Base-by-base conservation (phyloP, 2,888 invertebrate genomes). In the Leptinotarsa haldemani region DNA sequence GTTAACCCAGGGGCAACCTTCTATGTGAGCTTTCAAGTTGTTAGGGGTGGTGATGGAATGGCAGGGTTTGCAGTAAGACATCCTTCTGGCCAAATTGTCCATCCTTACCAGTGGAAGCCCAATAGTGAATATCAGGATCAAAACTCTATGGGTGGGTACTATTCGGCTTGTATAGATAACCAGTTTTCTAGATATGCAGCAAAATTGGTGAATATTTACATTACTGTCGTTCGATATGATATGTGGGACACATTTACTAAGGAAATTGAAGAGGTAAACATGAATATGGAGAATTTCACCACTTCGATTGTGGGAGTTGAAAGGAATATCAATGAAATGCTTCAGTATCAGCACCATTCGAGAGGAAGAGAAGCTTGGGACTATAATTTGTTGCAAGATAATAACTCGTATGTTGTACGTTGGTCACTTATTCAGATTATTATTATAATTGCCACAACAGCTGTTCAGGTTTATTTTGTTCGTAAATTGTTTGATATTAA, bases 21-120 rank as follows among this genome's bases (percentile, higher is more conserved):
- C 86, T 97, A 96, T 88, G 95, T 97, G 76, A 96, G 96, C 82
- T 97, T 96, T 88, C 97, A 97, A 92, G 97, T 97, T 25, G 90
- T 97, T 79, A 91, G 96, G 85, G 97, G 97, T 7, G 97, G 97
- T 22, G 97, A 97, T 88, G 96, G 96, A 13, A 96, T 95, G 93
- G 96, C 97, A 74, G 97, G 97, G 2, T 96, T 97, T 85, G 95
- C 95, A 0, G 95, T 97, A 0, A 90, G 95, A 75, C 94, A 96
- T 87, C 97, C 97, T 0, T 91, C 92, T 70, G 95, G 96, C 0
- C 90, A 93, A 84, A 92, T 96, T 79, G 96, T 97, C 7, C 94
- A 95, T 83, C 97, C 97, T 0, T 97, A 97, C 84, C 94, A 95
- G 83, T 97, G 97, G 97, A 92, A 94, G 84, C 90, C 95, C n/a